Evolutionary conservation across 2,888 invertebrate species (phyloP), one percentile per base, ranked within the genome.

Genomic region (Drosophila greeni): DNA sequence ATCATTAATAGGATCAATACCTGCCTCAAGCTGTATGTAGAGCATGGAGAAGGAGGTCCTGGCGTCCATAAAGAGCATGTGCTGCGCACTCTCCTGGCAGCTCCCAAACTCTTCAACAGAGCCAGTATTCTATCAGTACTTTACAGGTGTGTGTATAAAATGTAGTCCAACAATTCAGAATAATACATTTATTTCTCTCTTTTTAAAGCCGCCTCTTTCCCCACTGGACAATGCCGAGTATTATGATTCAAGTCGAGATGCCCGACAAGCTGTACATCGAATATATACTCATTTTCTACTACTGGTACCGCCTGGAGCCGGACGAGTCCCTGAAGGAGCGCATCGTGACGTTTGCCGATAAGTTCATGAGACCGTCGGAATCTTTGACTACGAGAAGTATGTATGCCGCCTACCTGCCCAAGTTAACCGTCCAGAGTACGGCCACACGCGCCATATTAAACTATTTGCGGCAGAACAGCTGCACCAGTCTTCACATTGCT

Each of bases 271-370:
- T 76, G 14, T 85, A 70, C 47, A 81, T 85, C 55, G 76, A 85
- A 72, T 86, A 85, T 56, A 73, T 85, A 52, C 75, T 85, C 52
- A 73, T 85, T 66, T 86, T 86, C 58, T 83, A 83, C 69, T 73
- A 76, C 29, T 85, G 85, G 85, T 73, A 76, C 45, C 73, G 74
- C 37, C 62, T 85, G 52, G 78, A 83, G 49, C 55, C 66, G 7
- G 74, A 82, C 42, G 68, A 70, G 20, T 40, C 55, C 11, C 72
- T 59, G 11, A 74, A 66, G 23, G 69, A 78, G 51, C 70, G 70
- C 12, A 73, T 85, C 18, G 69, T 82, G 37, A 76, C 82, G 7
- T 78, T 75, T 61, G 85, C 85, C 1, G 67, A 70, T 1, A 74
- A 68, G 45, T 86, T 83, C 69, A 85, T 85, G 85, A 73, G 86